Conservation (phyloP, 2,888 invertebrate genomes). For the Macrosoma leucophasiata region DNA sequence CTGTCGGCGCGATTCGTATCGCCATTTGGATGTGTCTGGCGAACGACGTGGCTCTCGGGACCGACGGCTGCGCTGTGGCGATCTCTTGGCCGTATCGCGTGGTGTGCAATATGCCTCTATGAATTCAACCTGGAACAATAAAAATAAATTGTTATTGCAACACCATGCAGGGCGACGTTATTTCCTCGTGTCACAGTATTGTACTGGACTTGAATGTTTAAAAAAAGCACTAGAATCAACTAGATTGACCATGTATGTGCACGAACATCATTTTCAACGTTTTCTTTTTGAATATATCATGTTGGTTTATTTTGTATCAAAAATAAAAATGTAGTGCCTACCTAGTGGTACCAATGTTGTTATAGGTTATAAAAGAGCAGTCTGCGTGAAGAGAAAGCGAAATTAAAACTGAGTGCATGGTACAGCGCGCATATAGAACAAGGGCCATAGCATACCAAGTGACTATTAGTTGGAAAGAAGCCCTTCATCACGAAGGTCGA, state of each 20-base stretch:
- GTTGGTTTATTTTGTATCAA: too few relatives aligned
- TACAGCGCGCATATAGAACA: slow-evolving; percentile 23
- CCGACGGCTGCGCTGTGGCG: slow-evolving; percentile 62
- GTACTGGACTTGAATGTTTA: too few relatives aligned
- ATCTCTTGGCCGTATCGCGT: slow-evolving; percentile 76
- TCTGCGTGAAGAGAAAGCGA: slow-evolving; percentile 10
- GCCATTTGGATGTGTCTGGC: slow-evolving; percentile 64
- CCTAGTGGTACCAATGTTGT: too few relatives aligned
- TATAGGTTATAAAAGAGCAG: too few relatives aligned
- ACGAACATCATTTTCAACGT: too few relatives aligned
- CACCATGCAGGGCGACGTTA: too few relatives aligned
- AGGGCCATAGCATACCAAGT: slow-evolving; percentile 38
- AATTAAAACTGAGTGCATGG: slow-evolving; percentile 20
- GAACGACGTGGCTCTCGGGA: slow-evolving; percentile 62
- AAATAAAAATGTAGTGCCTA: slow-evolving; percentile 8
- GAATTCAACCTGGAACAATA: slow-evolving; percentile 79
- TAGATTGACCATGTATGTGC: too few relatives aligned
- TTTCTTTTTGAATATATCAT: too few relatives aligned
- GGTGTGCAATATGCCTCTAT: slow-evolving; percentile 85
- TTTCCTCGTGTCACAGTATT: too few relatives aligned
- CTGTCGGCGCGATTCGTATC: slow-evolving; percentile 60
- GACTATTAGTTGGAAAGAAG: slow-evolving; percentile 60
- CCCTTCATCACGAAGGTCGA: slow-evolving; percentile 72
- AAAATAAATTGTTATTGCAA: slow-evolving; percentile 9
- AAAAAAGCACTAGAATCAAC: too few relatives aligned